Evolutionary conservation across 2,888 invertebrate species (phyloP), one percentile per base, ranked within the genome.

Genomic region (Gibbula magus): DNA sequence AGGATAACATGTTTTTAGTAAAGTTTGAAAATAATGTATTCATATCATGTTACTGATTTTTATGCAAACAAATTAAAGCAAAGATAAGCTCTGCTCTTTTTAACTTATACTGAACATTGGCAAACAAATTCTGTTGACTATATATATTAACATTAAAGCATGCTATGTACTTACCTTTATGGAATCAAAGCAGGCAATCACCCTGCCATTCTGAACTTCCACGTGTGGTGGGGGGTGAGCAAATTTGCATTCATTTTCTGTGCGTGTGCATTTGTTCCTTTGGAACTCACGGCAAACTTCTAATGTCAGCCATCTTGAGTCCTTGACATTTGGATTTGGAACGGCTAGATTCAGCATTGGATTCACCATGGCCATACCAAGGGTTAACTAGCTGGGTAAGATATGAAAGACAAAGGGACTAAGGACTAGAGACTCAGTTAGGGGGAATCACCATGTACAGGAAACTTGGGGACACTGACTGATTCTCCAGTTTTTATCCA

Each of bases 131-230:
- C n/a, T n/a, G n/a, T n/a, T n/a, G n/a, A n/a, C n/a, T n/a, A n/a
- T n/a, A n/a, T n/a, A n/a, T n/a, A n/a, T n/a, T n/a, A n/a, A n/a
- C n/a, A n/a, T 8, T 35, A 35, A 35, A 35, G 35, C 35, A 35
- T n/a, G n/a, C n/a, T n/a, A n/a, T n/a, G 25, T 16, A 84, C 96
- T 95, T 94, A 99, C 99, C 98, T 99, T 99, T 94, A 99, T 99
- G 95, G 98, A 99, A 95, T 99, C 99, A 96, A 99, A 99, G 95
- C 99, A 99, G 92, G 99, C 99, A 92, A 99, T 99, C 93, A 99
- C 99, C 93, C 99, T 96, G 93, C 99, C 99, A 94, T 99, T 99
- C 95, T 99, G 99, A 93, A 99, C 98, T 95, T 99, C 99, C 92
- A 99, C 99, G 94, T 99, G 99, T 92, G 98, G 96, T 88, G 99